Percentiles rank a stretch among this genome's conserved stretches.
phyloP scores from a whole-genome alignment of 2,888 invertebrate genomes.

The Cetonia aurata region DNA sequence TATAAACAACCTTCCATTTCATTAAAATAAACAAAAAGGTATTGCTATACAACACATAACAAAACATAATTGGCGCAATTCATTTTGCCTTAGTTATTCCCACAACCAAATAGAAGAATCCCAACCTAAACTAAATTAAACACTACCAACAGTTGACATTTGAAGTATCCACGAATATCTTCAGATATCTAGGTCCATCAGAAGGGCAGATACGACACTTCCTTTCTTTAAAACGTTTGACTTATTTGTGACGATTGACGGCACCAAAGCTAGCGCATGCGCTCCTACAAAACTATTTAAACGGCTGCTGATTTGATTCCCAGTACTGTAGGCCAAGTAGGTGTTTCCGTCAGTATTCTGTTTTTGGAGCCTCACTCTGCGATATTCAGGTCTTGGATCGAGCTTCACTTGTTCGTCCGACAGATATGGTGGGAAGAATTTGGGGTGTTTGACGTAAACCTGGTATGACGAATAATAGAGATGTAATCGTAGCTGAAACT shows the following conservation, averaged over 20 bases:
- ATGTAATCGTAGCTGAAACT: conserved; percentile 93
- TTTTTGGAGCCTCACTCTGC: conserved; percentile 72
- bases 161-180: too few species aligned
- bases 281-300: conserved; percentile 84
- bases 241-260: conserved; percentile 58
- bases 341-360: conserved; percentile 66
- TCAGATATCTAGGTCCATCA: too few species aligned
- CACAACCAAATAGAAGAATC: too few species aligned
- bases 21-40: too few species aligned
- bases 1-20: too few species aligned
- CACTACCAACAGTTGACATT: too few species aligned
- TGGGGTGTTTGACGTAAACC: conserved; percentile 67
- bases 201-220: too few species aligned
- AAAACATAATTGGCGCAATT: too few species aligned
- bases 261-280: conserved; percentile 81
- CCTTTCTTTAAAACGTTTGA: conserved; percentile 33
- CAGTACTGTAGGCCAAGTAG: conserved; percentile 73
- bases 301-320: conserved; percentile 90
- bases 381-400: conserved; percentile 90
- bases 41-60: too few species aligned
- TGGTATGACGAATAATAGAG: conserved; percentile 87
- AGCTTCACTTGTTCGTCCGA: conserved; percentile 69
- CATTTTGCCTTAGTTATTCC: too few species aligned
- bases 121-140: too few species aligned
- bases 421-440: conserved; percentile 5